Conservation (phyloP, 1,140 invertebrate genomes). For the Bombus waltoni region DNA sequence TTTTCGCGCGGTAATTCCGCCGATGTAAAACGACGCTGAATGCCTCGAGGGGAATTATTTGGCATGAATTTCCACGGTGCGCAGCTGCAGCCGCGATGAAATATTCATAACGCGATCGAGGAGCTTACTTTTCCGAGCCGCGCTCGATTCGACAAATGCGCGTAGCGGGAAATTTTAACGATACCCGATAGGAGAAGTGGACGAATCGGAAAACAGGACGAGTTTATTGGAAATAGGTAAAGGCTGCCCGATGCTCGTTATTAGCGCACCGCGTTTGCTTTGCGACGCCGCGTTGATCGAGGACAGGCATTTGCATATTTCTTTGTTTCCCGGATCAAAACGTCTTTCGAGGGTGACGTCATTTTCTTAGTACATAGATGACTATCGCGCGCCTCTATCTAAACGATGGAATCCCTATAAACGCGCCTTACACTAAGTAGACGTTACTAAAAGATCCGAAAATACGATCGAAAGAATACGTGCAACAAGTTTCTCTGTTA, state of each 20-base stretch:
- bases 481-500: too few relatives aligned
- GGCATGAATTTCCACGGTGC: slow-evolving; percentile 35
- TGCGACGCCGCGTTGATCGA: not conserved
- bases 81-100: slow-evolving; percentile 33
- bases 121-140: slow-evolving; percentile 30
- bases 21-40: slow-evolving; percentile 19
- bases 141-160: slow-evolving; percentile 33
- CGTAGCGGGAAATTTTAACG: slow-evolving; percentile 30
- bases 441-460: not conserved
- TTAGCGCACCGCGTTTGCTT: not conserved
- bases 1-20: slow-evolving; percentile 12
- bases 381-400: not conserved
- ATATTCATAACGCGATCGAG: slow-evolving; percentile 57
- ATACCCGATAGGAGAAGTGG: slow-evolving; percentile 12
- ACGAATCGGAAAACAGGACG: not conserved
- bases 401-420: not conserved
- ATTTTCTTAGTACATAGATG: not conserved
- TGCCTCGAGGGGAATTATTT: slow-evolving; percentile 19
- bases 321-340: slow-evolving; percentile 4
- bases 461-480: not conserved
- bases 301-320: slow-evolving; percentile 17
- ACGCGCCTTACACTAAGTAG: not conserved
- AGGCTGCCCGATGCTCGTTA: slow-evolving; percentile 1
- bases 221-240: slow-evolving; percentile 17
- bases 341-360: not conserved